Percentiles rank a stretch among this genome's conserved stretches.
Conservation (phyloP, 1,140 invertebrate genomes). For the Hylyphantes graminicola region DNA sequence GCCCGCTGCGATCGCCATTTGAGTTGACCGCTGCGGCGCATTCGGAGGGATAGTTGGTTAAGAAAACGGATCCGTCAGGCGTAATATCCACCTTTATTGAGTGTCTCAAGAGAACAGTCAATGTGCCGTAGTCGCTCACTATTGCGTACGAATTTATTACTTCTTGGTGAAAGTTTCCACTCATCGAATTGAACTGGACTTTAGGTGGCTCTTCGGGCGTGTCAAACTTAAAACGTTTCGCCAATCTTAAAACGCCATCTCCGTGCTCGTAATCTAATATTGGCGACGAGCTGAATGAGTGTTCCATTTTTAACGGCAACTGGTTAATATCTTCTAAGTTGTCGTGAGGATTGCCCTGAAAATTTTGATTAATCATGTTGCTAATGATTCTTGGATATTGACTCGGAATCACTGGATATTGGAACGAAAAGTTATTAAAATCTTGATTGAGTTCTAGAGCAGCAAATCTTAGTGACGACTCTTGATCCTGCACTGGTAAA, state of each 20-base stretch:
- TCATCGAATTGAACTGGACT: neutral
- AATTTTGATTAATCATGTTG: neutral
- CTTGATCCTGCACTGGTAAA: neutral
- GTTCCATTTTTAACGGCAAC: neutral
- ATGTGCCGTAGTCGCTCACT: neutral
- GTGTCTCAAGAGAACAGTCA: too few species aligned
- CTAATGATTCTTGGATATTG: slow-evolving; percentile 5
- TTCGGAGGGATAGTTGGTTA: slow-evolving; percentile 80
- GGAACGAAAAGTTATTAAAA: slow-evolving; percentile 7
- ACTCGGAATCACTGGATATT: slow-evolving; percentile 31
- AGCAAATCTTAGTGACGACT: neutral
- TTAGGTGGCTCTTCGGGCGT: neutral
- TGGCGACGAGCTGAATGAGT: neutral
- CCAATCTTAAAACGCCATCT: neutral
- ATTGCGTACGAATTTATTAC: slow-evolving; percentile 32
- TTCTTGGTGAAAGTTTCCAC: neutral
- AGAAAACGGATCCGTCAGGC: slow-evolving; percentile 64
- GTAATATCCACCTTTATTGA: too few species aligned
- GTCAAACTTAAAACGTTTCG: neutral
- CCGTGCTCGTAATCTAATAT: slow-evolving; percentile 5
- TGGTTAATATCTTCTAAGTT: neutral
- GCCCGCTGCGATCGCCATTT: slow-evolving; percentile 77
- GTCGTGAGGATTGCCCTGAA: slow-evolving; percentile 1
- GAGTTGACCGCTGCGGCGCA: slow-evolving; percentile 82
- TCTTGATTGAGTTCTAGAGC: neutral